A percentile compares a stretch with the other conserved stretches of the same genome.
Evolutionary conservation across 2,797 vertebrate species (phyloP).

Genomic region (Argentina silus): DNA sequence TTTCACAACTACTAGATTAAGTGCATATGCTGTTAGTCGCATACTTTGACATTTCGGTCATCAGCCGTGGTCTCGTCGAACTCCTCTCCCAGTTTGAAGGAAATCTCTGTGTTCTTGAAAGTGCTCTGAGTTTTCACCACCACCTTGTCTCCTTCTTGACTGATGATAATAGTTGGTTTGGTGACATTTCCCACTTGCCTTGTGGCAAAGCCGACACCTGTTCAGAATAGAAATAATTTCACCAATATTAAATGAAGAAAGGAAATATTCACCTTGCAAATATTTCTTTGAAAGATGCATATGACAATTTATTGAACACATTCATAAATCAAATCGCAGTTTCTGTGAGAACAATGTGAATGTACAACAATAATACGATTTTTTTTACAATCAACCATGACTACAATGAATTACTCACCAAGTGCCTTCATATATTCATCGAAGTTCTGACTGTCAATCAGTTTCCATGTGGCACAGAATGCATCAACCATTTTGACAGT

Average conservation of each 20-base stretch:
- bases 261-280: not conserved
- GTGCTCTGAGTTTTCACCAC: conserved; percentile 86
- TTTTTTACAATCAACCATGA: conserved; percentile 70
- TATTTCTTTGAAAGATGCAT: not conserved
- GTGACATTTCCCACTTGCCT: conserved; percentile 91
- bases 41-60: conserved; percentile 92
- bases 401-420: conserved; percentile 76
- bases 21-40: conserved; percentile 29
- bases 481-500: conserved; percentile 88
- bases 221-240: not conserved
- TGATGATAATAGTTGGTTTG: conserved; percentile 91
- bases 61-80: conserved; percentile 90
- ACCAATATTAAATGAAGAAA: too few species aligned
- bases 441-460: conserved; percentile 90
- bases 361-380: conserved; percentile 78
- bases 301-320: not conserved
- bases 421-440: conserved; percentile 93
- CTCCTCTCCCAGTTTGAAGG: conserved; percentile 90
- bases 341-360: conserved; percentile 75
- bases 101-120: conserved; percentile 92
- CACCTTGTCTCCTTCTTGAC: conserved; percentile 87
- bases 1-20: too few species aligned
- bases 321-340: conserved; percentile 69
- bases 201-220: conserved; percentile 90
- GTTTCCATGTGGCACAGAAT: conserved; percentile 94